phyloP scores from a whole-genome alignment of 2,797 vertebrate species.

The Manis javanica region DNA sequence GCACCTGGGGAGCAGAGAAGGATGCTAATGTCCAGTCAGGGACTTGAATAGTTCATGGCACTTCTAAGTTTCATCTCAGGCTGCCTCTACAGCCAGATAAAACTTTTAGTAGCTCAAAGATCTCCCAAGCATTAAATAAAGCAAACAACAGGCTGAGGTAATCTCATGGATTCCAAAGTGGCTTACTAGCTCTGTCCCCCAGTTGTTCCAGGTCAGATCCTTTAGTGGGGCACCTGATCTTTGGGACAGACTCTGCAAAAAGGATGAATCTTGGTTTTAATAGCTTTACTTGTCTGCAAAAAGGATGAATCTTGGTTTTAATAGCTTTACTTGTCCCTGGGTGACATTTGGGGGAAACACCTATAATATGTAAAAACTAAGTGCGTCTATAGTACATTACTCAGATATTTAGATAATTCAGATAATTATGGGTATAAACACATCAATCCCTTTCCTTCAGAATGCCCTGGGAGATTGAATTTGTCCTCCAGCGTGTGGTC shows the following conservation, averaged over 20 bases:
- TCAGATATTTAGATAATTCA: not conserved
- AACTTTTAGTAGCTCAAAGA: slow-evolving; percentile 43
- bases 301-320: not conserved
- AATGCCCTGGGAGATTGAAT: not conserved
- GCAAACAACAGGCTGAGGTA: not conserved
- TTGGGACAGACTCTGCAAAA: not conserved
- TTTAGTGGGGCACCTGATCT: not conserved
- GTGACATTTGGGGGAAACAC: not conserved
- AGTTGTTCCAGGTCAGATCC: not conserved
- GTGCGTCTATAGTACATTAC: not conserved
- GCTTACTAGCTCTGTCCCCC: not conserved
- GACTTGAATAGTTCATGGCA: not conserved
- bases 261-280: not conserved
- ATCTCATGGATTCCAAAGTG: not conserved
- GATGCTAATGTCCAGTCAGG: not conserved
- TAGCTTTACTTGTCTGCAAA: not conserved
- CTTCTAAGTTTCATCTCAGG: not conserved
- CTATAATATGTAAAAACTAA: not conserved
- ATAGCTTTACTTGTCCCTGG: not conserved
- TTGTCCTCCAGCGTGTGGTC: not conserved
- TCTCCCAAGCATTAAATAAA: not conserved
- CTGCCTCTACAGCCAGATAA: not conserved
- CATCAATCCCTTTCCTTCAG: not conserved
- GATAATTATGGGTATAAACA: not conserved
- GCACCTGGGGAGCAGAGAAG: not conserved